These are phyloP conservation scores for Fopius arisanus DNA, from an alignment of 1,140 invertebrate species.

Conservation along the genomic window DNA sequence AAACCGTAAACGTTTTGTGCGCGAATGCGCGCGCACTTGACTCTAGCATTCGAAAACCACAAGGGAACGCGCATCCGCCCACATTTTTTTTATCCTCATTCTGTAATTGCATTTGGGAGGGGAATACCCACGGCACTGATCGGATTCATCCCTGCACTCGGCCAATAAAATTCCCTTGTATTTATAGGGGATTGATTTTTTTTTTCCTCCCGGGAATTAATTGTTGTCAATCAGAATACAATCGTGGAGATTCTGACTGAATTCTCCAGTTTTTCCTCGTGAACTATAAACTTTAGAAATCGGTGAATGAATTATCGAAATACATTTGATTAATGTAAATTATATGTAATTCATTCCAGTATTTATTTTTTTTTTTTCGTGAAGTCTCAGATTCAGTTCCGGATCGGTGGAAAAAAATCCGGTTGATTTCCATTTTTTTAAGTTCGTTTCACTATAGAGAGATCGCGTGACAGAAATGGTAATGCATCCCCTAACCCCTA, in stretches of 20 bases:
- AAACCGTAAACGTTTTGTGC: slow-evolving; percentile 5
- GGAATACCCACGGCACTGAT: background rate
- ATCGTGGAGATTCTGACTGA: background rate
- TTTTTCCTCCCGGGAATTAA: background rate
- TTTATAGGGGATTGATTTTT: background rate
- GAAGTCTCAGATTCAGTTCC: no score
- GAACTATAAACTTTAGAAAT: no score
- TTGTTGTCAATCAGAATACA: background rate
- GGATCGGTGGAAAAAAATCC: no score
- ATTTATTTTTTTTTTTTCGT: no score
- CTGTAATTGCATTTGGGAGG: slow-evolving; percentile 3
- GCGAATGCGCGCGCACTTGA: background rate
- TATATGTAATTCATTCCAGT: no score
- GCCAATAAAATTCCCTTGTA: background rate
- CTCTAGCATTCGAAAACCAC: background rate
- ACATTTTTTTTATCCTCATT: slow-evolving; percentile 1
- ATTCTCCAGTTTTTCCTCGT: no score
- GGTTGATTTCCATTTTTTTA: no score
- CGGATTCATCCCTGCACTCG: background rate
- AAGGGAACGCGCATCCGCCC: background rate
- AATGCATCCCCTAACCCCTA: slow-evolving; percentile 43
- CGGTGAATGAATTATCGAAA: no score
- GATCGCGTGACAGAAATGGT: slow-evolving; percentile 57
- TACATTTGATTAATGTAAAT: no score
- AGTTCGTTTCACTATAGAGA: no score